A percentile compares a stretch with the other conserved stretches of the same genome.
phyloP scores from a whole-genome alignment of 1,140 invertebrate genomes.

The Venustaconcha ellipsiformis region DNA sequence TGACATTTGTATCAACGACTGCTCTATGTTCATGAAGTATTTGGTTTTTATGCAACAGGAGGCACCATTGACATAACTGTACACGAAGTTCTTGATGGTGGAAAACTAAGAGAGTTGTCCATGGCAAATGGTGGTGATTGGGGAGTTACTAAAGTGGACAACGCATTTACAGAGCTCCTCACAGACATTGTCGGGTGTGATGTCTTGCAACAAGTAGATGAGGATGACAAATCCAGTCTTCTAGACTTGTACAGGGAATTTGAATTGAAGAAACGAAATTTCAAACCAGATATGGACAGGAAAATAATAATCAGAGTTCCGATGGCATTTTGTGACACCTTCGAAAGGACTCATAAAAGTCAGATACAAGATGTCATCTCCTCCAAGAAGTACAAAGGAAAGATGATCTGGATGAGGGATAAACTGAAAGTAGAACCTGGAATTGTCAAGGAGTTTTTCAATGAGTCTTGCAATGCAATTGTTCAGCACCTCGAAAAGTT shows the following conservation, averaged over 20 bases:
- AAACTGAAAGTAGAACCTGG: constrained; percentile 14
- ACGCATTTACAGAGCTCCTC: constrained; percentile 25
- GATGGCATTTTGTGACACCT: neutral
- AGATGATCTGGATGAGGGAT: constrained; percentile 6
- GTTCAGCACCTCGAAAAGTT: neutral
- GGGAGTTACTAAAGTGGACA: constrained; percentile 28
- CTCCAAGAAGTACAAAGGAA: neutral
- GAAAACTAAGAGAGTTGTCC: constrained; percentile 19
- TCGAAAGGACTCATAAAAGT: neutral
- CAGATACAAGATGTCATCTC: constrained; percentile 1
- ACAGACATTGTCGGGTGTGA: constrained; percentile 18
- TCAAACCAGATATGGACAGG: constrained; percentile 2
- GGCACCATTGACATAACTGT: constrained; percentile 30
- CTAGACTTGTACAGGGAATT: constrained; percentile 30
- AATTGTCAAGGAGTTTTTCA: constrained; percentile 8
- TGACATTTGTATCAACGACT: too few relatives aligned
- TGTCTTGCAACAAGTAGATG: constrained; percentile 16
- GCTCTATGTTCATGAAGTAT: too few relatives aligned
- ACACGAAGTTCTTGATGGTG: constrained; percentile 10
- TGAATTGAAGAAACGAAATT: constrained; percentile 29
- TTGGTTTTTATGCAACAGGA: constrained; percentile 4
- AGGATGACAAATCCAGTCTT: constrained; percentile 1
- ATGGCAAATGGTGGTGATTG: constrained; percentile 26
- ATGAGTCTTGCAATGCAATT: constrained; percentile 3
- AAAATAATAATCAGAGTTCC: constrained; percentile 12